Base-by-base conservation (phyloP, 37 sponge, comb jelly and placozoan genomes). In the Beroe forskalii region DNA sequence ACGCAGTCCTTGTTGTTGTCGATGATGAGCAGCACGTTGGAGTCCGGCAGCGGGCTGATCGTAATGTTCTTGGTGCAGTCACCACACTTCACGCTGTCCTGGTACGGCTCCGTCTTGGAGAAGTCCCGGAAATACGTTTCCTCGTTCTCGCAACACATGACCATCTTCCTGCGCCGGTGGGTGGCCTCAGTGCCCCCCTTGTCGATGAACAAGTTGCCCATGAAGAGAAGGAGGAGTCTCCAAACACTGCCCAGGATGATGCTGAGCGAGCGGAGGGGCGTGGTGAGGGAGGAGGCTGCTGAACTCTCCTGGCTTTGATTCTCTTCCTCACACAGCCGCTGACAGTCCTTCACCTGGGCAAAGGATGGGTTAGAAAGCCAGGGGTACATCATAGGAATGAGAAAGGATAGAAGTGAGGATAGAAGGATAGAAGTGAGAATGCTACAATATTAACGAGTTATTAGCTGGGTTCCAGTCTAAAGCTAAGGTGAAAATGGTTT, bases 1-100 rank as follows among this genome's bases (percentile, higher is more conserved):
- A 80, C 86, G 55, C 86, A 80, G 55, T 80, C 86, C 40, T 24
- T 43, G 40, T 80, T 80, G 42, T 80, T 80, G 86, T 80, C 86
- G 0, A 80, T 43, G n/a, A 80, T 23, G 55, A 80, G 44, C 55
- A 80, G 48, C 43, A 80, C 86, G 55, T 80, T 80, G 86, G 55
- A 33, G 6, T 27, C 19, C 12, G 86, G 86, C 0, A 80, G 48
- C 1, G 86, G 86, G 23, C 30, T 44, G 20, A 80, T 33, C 25
- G 86, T 80, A 19, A 80, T 42, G 86, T 80, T 80, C 40, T 80
- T 80, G n/a, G 12, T 23, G 48, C 86, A 80, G 48, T 25, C 86
- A 32, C 72, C 72, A 80, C 86, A 80, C 14, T 80, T 48, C 55
- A 44, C 86, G 2, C 1, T 22, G n/a, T 48, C 86, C 43, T 80